Base-by-base conservation (phyloP, 1,140 invertebrate species). In the Caenorhabditis tropicalis region DNA sequence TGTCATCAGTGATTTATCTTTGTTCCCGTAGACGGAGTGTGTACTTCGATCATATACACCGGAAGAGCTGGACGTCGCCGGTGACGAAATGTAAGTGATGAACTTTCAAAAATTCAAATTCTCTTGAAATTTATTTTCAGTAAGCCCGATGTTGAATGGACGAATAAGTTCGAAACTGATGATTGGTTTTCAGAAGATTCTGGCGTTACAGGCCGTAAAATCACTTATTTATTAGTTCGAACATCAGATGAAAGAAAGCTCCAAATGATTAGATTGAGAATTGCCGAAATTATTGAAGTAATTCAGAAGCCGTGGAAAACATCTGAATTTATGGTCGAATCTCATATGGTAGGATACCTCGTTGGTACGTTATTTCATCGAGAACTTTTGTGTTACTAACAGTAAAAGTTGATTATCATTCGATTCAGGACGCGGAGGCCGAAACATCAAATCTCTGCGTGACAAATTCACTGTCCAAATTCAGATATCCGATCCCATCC, bases 291-390 rank as follows among this genome's bases (percentile, higher is more conserved):
- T 46, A 74, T 74, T 74, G 65, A 74, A 39, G 29, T 27, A 0
- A n/a, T 74, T 74, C 65, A 74, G 36, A 74, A 46, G 21, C 65
- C 65, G 12, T 74, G 65, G 65, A 74, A 74, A 12, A 46, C 65
- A 4, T 12, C 36, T 12, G 65, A 74, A 24, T 74, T 74, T 15
- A 9, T 24, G 15, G 36, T 74, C 10, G 65, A 74, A 9, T 33
- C 33, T 39, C 36, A 74, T 43, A 74, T 74, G 65, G 65, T 74
- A 24, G 65, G 65, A 46, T 74, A 74, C 24, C 65, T 74, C 10
- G 65, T 74, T 24, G 65, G 65, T 74, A 24, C 12, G 58, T 15
- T 15, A 27, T 56, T 27, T 56, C 19, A 24, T 27, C 24, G 48
- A 51, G 10, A n/a, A 51, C 6, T 10, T n/a, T n/a, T n/a, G n/a